Percentiles rank a stretch among this genome's conserved stretches.
phyloP scores from a whole-genome alignment of 2,888 invertebrate species.

The Drosophila greeni region DNA sequence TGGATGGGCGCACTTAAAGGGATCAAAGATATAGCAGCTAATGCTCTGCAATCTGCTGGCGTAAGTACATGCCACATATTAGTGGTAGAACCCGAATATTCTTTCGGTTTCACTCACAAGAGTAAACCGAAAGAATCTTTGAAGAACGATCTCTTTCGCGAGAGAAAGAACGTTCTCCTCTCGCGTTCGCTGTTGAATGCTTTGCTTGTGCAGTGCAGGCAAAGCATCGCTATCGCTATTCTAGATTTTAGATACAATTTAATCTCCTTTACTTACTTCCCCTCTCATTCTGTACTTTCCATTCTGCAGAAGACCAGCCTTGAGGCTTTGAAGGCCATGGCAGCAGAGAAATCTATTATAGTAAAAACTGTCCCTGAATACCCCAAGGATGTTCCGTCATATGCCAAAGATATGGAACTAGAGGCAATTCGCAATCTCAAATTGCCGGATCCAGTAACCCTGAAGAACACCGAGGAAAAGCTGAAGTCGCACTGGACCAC shows the following conservation, averaged over 20 bases:
- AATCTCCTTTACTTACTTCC: no score
- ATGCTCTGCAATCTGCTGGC: not conserved
- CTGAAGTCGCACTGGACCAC: not conserved
- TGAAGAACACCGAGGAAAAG: not conserved
- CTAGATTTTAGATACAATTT: no score
- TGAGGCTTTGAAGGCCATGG: not conserved
- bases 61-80: no score
- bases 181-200: no score
- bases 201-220: not conserved
- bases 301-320: not conserved
- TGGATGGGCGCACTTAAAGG: not conserved
- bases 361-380: no score
- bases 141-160: no score
- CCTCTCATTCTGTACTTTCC: not conserved
- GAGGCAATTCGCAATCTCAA: not conserved
- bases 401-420: not conserved
- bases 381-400: not conserved
- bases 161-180: no score
- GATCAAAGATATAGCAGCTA: not conserved
- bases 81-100: no score
- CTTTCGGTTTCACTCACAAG: no score
- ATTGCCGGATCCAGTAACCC: not conserved
- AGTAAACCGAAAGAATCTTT: not conserved
- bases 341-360: not conserved
- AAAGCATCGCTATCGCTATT: no score